Percentiles rank a stretch among this genome's conserved stretches.
Conservation (phyloP, 2,113 vertebrate species). For the Desmodus rotundus region DNA sequence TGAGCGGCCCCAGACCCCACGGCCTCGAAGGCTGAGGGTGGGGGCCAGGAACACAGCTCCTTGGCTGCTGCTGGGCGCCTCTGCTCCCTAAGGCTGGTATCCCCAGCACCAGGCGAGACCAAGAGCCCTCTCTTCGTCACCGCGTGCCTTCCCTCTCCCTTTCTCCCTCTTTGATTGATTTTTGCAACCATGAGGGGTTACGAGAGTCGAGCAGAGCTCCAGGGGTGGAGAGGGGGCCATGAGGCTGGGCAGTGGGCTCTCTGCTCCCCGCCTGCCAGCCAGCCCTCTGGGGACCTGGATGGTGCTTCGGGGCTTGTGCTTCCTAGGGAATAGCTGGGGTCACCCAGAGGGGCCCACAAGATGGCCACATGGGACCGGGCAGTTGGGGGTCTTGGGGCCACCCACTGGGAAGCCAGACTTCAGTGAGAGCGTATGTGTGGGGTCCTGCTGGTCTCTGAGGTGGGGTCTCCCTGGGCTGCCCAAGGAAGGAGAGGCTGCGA, state of each 20-base stretch:
- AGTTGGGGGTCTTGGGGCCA: not conserved
- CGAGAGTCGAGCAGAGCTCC: too few species aligned
- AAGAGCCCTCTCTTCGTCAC: not conserved
- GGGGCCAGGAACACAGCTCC: accelerated
- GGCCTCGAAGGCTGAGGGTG: not conserved
- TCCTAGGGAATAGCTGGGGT: not conserved
- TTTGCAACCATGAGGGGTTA: not conserved
- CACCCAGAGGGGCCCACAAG: too few species aligned
- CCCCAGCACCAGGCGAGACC: not conserved
- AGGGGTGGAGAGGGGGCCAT: too few species aligned
- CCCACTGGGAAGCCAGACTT: too few species aligned
- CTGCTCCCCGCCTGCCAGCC: not conserved
- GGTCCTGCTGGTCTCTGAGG: not conserved
- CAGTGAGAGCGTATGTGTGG: not conserved
- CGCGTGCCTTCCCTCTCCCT: accelerated
- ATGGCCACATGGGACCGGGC: not conserved
- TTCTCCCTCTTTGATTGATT: not conserved
- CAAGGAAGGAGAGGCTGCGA: not conserved
- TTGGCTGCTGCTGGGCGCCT: accelerated
- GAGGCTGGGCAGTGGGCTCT: not conserved
- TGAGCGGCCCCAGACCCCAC: not conserved
- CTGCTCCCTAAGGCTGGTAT: not conserved
- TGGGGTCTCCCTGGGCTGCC: not conserved
- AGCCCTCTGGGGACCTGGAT: accelerated
- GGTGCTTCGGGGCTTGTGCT: not conserved